Percentiles rank a stretch among this genome's conserved stretches.
Conservation (phyloP, 2,888 invertebrate species). For the Drosophila leonis region DNA sequence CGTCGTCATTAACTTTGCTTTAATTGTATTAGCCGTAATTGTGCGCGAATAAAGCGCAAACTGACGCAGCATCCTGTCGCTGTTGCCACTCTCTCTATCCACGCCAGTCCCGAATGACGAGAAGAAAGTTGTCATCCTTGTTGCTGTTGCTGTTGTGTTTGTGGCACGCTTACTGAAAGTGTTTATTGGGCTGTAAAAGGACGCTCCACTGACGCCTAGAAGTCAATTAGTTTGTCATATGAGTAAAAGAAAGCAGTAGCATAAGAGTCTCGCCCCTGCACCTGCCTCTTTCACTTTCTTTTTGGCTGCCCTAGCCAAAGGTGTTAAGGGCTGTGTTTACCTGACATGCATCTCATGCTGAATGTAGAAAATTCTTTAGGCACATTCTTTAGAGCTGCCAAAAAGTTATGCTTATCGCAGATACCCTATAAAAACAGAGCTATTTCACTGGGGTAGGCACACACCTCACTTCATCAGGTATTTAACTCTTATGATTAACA, state of each 20-base stretch:
- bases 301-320: background rate
- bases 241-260: slow-evolving; percentile 19
- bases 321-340: slow-evolving; percentile 19
- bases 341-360: slow-evolving; percentile 21
- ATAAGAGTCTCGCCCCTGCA: background rate
- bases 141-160: slow-evolving; percentile 27
- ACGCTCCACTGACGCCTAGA: slow-evolving; percentile 61
- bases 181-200: slow-evolving; percentile 75
- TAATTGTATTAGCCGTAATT: slow-evolving; percentile 78
- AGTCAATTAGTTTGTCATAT: slow-evolving; percentile 72
- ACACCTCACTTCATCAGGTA: background rate
- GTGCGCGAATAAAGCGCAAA: slow-evolving; percentile 71
- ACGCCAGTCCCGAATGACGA: slow-evolving; percentile 16
- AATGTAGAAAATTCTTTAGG: slow-evolving; percentile 12
- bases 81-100: slow-evolving; percentile 13
- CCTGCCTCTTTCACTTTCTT: background rate
- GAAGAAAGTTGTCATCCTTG: slow-evolving; percentile 31
- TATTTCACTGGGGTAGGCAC: background rate
- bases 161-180: slow-evolving; percentile 59
- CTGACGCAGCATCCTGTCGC: slow-evolving; percentile 31
- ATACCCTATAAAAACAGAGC: slow-evolving; percentile 7
- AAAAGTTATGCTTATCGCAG: slow-evolving; percentile 1
- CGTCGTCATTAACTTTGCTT: slow-evolving; percentile 67
- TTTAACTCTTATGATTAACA: background rate
- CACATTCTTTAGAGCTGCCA: slow-evolving; percentile 7